phyloP scores from a whole-genome alignment of 2,797 vertebrate species.

The Rhynchonycteris naso region DNA sequence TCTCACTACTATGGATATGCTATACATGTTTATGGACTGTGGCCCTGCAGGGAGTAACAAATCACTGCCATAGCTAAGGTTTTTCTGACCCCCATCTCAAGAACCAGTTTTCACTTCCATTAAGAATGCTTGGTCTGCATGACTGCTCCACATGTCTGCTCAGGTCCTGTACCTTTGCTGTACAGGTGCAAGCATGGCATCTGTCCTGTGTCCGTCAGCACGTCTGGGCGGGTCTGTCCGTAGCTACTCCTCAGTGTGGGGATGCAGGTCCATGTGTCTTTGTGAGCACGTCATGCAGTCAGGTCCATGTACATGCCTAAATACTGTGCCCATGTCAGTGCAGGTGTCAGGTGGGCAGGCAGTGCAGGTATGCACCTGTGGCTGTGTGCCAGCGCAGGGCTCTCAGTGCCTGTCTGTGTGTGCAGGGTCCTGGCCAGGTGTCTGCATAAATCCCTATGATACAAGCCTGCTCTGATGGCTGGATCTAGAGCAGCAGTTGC shows the following conservation, averaged over 20 bases:
- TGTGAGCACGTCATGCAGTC: background rate
- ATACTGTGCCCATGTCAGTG: background rate
- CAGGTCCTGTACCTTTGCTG: background rate
- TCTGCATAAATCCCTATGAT: accelerated
- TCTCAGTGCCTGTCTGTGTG: accelerated
- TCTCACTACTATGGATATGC: background rate
- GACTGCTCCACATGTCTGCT: background rate
- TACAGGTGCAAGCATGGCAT: background rate
- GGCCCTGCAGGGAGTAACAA: background rate
- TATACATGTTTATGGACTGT: accelerated
- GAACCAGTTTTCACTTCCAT: background rate
- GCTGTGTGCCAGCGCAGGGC: background rate
- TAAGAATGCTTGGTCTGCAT: accelerated
- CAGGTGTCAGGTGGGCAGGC: background rate
- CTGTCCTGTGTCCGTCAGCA: background rate
- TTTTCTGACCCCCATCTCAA: background rate
- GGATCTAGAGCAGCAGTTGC: background rate
- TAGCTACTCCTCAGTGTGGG: background rate
- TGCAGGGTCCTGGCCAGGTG: background rate
- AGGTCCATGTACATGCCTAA: background rate
- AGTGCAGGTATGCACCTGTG: background rate
- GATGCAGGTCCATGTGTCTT: background rate
- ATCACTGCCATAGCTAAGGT: background rate
- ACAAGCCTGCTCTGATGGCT: background rate
- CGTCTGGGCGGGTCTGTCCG: background rate